Base-by-base conservation (phyloP, 2,797 vertebrate genomes). In the Gymnodraco acuticeps region DNA sequence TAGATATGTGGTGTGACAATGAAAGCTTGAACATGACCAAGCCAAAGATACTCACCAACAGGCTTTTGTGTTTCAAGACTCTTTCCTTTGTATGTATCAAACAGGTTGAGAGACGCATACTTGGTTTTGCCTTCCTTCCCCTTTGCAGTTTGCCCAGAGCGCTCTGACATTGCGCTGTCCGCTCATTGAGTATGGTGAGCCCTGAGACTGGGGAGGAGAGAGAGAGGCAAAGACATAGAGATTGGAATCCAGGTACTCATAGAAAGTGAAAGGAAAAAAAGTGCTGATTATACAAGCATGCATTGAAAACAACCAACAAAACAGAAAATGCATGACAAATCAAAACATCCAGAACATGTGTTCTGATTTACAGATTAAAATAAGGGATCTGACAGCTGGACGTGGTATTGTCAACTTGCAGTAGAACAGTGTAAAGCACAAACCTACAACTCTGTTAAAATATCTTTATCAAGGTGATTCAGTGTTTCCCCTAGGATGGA, bases 151-250 rank as follows among this genome's bases (percentile, higher is more conserved):
- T 97, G 97, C 97, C 97, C 97, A 97, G 96, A 97, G 96, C 97
- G 97, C 96, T 98, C 97, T 96, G 97, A 98, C 97, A 98, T 98
- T 96, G 96, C 97, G 97, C 97, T 97, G 97, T 97, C 96, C 96
- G 96, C 96, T 98, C 97, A 98, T 98, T 96, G 96, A 98, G 97
- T 98, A 98, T 93, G 97, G 94, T 97, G 96, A 96, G 95, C 96
- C 96, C 95, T 96, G 95, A 97, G 96, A 95, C 96, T 97, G 71
- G 51, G 5, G 31, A 47, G 7, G 15, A 11, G 58, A 19, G 73
- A 31, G 33, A 58, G 19, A 59, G 16, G 31, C 1, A 6, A 51
- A n/a, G 19, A 65, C 46, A 66, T 23, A 72, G 23, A 64, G 12
- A 75, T 84, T 52, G 69, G 55, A 88, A 27, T 80, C 64, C 54